Evolutionary conservation across 2,888 invertebrate species (phyloP), one percentile per base, ranked within the genome.

Genomic region (Hydrotaea diabolus): DNA sequence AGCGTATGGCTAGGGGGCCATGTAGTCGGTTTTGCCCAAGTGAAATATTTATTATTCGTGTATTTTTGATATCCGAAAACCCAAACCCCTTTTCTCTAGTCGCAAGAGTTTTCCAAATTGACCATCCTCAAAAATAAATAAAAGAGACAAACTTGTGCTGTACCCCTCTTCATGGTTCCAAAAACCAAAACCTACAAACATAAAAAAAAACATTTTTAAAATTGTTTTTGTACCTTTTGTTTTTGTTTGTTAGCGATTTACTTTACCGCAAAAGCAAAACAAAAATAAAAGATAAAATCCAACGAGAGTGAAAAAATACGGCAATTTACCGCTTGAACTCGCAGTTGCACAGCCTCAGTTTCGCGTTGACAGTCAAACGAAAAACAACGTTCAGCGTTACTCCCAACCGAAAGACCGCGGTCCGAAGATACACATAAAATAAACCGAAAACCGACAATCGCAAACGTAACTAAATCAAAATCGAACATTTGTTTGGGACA

Each of bases 261-360:
- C 23, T 79, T 77, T 74, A 62, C 36, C 62, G 46, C 76, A 73
- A 72, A 76, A 81, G 66, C 69, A 69, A 66, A 66, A 53, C 2
- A 57, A 43, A 78, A 66, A 39, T 55, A 17, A 74, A 26, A 1
- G 19, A 13, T 15, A 36, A 23, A 46, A 69, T 69, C 13, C 69
- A 69, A 46, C 7, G 81, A 73, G 62, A 79, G 76, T 66, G 59
- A 80, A 71, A 85, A 85, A 77, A 86, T n/a, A 57, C 72, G 64
- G 49, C 89, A 88, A 89, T 90, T 90, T 89, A 88, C 89, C 89
- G 89, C 90, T 88, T 88, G 89, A 90, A 87, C 89, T 88, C 87
- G 87, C 86, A 85, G 89, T 83, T 87, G 89, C 91, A 87, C 88
- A 87, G 89, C 86, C 87, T 91, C 91, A 91, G 91, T 91, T 88